phyloP scores from a whole-genome alignment of 2,113 vertebrate species.

The Syngnathus typhle region DNA sequence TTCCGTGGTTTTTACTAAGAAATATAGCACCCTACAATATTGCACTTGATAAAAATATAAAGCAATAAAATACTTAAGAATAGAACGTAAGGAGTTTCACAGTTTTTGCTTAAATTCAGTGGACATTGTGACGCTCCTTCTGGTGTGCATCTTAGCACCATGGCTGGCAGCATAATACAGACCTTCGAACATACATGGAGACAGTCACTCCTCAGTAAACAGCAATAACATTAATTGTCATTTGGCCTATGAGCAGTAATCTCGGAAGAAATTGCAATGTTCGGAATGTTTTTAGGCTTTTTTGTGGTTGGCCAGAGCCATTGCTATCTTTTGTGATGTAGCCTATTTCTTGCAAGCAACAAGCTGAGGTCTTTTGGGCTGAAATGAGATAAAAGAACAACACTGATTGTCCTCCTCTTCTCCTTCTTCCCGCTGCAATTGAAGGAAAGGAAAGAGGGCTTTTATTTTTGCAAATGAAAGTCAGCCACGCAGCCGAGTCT shows the following conservation, averaged over 20 bases:
- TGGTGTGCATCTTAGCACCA: not conserved
- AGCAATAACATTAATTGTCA: not conserved
- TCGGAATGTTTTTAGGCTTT: not conserved
- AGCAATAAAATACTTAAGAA: too few species aligned
- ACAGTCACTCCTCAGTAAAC: too few species aligned
- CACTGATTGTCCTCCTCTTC: not conserved
- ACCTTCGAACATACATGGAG: not conserved
- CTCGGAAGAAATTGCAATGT: not conserved
- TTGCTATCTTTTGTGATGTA: not conserved
- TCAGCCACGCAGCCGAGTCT: slow-evolving; percentile 12
- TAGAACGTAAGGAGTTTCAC: too few species aligned
- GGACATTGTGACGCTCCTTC: not conserved
- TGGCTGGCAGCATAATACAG: not conserved
- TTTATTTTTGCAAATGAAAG: slow-evolving; percentile 43
- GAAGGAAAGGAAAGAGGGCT: slow-evolving; percentile 15
- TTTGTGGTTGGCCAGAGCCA: not conserved
- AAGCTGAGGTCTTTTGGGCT: not conserved
- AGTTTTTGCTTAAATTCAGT: not conserved
- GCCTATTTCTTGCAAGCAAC: not conserved
- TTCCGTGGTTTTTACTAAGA: too few species aligned
- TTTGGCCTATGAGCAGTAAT: not conserved
- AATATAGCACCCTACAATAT: not conserved
- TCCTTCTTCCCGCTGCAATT: not conserved
- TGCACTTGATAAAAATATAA: not conserved
- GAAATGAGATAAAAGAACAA: slow-evolving; percentile 2